Base-by-base conservation (phyloP, 2,113 vertebrate genomes). In the Nymphicus hollandicus region DNA sequence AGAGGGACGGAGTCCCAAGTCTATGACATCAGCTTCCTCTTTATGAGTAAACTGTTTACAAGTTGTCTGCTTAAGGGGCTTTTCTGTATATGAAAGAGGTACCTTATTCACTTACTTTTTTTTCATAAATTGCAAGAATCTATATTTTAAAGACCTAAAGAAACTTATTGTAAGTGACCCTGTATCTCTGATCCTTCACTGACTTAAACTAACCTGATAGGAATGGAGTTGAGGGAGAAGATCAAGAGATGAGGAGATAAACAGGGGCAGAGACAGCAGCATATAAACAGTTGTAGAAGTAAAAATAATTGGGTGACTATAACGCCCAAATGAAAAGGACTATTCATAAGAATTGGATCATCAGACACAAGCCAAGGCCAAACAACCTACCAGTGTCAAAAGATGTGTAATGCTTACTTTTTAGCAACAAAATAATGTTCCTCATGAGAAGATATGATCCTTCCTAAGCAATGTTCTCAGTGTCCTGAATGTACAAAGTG, bases 391-490 rank as follows among this genome's bases (percentile, higher is more conserved):
- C 35, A 73, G 24, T 44, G 58, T 71, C 39, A 74, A 73, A 83
- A 68, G 46, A 78, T 90, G 65, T 44, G 85, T 93, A 71, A 95
- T 88, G 80, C 56, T 95, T 93, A 93, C 80, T 49, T 96, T 33
- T 94, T 31, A 80, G 69, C 65, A 88, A 78, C 68, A 81, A 92
- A 94, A 83, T 50, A 81, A 81, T 47, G 41, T 92, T 95, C 47
- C n/a, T 94, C 29, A 10, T 49, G 76, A 79, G 76, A 91, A 95
- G 68, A 72, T 47, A 31, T 4, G 23, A 44, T 50, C 41, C 44
- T 95, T 65, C 78, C 64, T 35, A 50, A 90, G 69, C 44, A 64
- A 71, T 31, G 55, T 81, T 74, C 72, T 88, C 50, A 61, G 29
- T 60, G 83, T 86, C n/a, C 33, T 72, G 64, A 71, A 63, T 35